Evolutionary conservation across 2,888 invertebrate species (phyloP).

Genomic region (Fabriciana adippe): DNA sequence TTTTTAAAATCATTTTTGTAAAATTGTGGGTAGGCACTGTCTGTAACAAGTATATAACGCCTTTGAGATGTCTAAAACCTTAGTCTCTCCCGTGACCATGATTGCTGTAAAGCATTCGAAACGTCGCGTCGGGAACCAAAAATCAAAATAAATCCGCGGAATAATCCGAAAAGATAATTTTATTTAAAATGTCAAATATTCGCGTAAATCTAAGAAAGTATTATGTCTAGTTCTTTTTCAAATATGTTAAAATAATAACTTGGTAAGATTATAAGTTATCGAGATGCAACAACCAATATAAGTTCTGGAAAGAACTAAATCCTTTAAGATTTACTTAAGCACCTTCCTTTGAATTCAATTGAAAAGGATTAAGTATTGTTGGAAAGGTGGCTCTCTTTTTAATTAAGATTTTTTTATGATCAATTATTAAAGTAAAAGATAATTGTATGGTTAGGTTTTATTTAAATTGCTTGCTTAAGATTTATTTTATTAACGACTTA

Average conservation of each 20-base stretch:
- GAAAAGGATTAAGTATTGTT: conserved; percentile 12
- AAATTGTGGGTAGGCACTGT: too few relatives aligned
- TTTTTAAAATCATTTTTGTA: too few relatives aligned
- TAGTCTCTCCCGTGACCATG: too few relatives aligned
- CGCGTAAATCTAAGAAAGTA: too few relatives aligned
- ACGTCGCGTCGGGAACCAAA: too few relatives aligned
- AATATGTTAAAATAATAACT: neutral
- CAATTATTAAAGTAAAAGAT: conserved; percentile 4
- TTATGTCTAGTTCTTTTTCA: too few relatives aligned
- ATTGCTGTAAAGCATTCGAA: too few relatives aligned
- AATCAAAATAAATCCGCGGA: too few relatives aligned
- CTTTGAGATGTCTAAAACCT: too few relatives aligned
- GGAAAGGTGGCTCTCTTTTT: conserved; percentile 18
- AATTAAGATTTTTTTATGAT: conserved; percentile 21
- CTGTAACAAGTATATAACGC: too few relatives aligned
- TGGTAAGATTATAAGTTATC: conserved; percentile 5
- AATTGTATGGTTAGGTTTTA: neutral
- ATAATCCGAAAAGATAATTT: too few relatives aligned
- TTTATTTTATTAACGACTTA: neutral
- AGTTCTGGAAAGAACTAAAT: conserved; percentile 8
- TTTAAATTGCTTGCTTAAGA: conserved; percentile 1
- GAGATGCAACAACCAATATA: conserved; percentile 13
- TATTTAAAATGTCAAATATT: too few relatives aligned
- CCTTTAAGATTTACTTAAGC: conserved; percentile 15
- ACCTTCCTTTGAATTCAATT: conserved; percentile 19